These are phyloP conservation scores for Microcebus lehilahytsara DNA, from an alignment of 2,113 vertebrate genomes.

Conservation along the genomic window DNA sequence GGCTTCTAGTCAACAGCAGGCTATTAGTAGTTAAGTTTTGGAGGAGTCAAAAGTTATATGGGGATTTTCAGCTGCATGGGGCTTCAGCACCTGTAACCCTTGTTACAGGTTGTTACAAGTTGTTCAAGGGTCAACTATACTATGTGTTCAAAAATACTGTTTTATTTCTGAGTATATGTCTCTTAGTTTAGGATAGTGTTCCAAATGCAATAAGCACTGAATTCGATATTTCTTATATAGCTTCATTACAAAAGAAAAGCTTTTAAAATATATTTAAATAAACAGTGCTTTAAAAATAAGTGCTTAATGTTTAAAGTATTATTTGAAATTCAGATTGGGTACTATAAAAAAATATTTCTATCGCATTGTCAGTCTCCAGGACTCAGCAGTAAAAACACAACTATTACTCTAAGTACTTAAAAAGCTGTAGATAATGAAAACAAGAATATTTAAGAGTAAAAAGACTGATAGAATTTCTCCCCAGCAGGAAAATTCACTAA, in stretches of 20 bases:
- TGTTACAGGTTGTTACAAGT: too few species aligned
- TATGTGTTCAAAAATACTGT: not conserved
- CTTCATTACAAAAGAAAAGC: not conserved
- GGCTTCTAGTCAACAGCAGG: not conserved
- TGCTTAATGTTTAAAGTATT: not conserved
- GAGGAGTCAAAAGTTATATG: not conserved
- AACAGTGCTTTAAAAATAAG: conserved; percentile 47
- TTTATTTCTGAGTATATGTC: not conserved
- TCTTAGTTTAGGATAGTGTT: not conserved
- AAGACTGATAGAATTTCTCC: conserved; percentile 6
- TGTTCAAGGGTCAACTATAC: not conserved
- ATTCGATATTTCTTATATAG: not conserved
- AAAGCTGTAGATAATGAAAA: not conserved
- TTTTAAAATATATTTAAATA: conserved; percentile 1
- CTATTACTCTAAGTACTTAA: not conserved
- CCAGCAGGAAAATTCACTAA: not conserved
- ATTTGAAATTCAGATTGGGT: conserved; percentile 25
- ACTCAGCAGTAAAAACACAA: not conserved
- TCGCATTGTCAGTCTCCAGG: not conserved
- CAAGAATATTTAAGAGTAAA: not conserved
- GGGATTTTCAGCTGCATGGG: not conserved
- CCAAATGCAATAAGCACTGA: not conserved
- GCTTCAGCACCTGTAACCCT: not conserved
- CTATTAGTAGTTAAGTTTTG: not conserved
- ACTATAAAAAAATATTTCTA: conserved; percentile 30